These are phyloP conservation scores for Triplophysa rosa DNA, from an alignment of 2,113 vertebrate species.

Conservation along the genomic window DNA sequence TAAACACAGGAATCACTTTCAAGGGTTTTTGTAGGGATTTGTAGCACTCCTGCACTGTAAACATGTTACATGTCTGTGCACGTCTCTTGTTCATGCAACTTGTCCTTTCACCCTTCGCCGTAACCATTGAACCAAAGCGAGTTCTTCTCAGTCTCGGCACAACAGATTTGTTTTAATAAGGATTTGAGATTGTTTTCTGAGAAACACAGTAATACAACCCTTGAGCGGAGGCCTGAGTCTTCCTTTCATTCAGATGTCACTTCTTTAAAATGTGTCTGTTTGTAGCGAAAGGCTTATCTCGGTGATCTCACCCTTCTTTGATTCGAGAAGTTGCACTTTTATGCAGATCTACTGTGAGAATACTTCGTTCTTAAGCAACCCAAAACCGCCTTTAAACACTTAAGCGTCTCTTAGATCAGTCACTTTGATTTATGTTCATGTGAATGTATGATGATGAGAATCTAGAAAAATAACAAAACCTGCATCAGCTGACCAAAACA, in stretches of 20 bases:
- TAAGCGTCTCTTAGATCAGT: not conserved
- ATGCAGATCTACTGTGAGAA: not conserved
- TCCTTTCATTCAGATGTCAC: constrained; percentile 32
- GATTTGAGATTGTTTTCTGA: constrained; percentile 23
- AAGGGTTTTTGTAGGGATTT: too few species aligned
- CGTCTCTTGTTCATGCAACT: not conserved
- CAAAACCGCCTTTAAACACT: not conserved
- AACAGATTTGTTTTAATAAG: not conserved
- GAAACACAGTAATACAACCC: not conserved
- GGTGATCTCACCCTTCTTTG: constrained; percentile 4
- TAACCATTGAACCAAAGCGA: not conserved
- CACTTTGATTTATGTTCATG: not conserved
- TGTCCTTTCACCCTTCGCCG: not conserved
- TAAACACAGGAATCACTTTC: too few species aligned
- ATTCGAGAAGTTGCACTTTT: not conserved
- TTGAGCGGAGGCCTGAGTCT: constrained; percentile 25
- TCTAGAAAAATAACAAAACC: not conserved
- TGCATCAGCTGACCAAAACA: too few species aligned
- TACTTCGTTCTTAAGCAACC: not conserved
- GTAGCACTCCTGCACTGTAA: not conserved
- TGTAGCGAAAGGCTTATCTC: constrained; percentile 8
- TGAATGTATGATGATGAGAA: not conserved
- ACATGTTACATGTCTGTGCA: not conserved
- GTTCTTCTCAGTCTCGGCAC: not conserved
- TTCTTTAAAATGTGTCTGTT: constrained; percentile 6